Conservation (phyloP, 2,888 invertebrate genomes). For the Brachycybe producta region DNA sequence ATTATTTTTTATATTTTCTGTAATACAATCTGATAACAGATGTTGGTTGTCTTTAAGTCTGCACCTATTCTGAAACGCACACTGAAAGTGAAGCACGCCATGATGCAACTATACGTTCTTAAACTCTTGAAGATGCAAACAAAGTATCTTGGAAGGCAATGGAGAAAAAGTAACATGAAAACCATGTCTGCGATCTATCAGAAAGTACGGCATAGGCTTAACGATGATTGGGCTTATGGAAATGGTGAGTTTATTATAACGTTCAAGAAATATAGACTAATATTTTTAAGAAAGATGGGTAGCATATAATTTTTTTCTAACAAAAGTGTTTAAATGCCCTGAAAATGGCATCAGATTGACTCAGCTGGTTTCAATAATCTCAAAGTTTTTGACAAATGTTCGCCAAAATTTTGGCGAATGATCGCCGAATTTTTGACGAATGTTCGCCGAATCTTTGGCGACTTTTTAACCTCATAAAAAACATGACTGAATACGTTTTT, state of each 20-base stretch:
- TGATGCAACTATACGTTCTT: constrained; percentile 95
- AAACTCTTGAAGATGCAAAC: constrained; percentile 99
- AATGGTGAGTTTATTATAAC: constrained; percentile 52
- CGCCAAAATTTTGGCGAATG: too few relatives aligned
- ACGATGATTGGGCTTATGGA: constrained; percentile 99
- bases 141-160: constrained; percentile 94
- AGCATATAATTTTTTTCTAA: too few relatives aligned
- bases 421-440: too few relatives aligned
- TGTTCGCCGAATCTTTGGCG: too few relatives aligned
- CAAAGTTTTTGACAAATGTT: too few relatives aligned
- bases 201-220: constrained; percentile 83
- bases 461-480: too few relatives aligned
- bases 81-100: constrained; percentile 83
- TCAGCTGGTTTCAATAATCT: too few relatives aligned
- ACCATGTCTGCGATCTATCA: constrained; percentile 98
- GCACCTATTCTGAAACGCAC: constrained; percentile 95
- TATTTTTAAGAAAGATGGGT: too few relatives aligned
- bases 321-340: too few relatives aligned
- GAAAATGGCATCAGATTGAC: too few relatives aligned
- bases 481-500: neutral
- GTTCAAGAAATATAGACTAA: neutral
- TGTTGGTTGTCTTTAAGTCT: constrained; percentile 98
- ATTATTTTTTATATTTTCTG: constrained; percentile 24
- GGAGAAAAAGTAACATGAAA: constrained; percentile 99
- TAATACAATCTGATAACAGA: too few relatives aligned